Evolutionary conservation across 2,888 invertebrate species (phyloP), one percentile per base, ranked within the genome.

Genomic region (Xestoiulus laeticollis): DNA sequence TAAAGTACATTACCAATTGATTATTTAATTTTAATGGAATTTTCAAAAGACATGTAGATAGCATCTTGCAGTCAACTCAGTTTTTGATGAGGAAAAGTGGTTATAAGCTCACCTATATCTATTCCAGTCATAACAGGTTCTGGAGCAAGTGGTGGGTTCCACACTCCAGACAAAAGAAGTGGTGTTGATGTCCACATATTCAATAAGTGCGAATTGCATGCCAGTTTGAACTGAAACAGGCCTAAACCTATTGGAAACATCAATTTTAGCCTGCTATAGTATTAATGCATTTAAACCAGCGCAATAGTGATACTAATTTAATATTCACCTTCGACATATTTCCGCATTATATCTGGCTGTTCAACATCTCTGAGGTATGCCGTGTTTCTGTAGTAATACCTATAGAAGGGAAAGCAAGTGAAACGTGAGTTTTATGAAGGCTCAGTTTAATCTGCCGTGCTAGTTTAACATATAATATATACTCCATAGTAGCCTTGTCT

Each of bases 111-210:
- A 88, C 89, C 97, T 10, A 97, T 95, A 93, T 97, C 97, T 48
- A 96, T 93, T 14, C 91, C 92, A 85, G 90, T 90, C 44, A 91
- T 89, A 48, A 95, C 93, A 22, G 96, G 96, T 90, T 95, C 95
- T 5, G 95, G 94, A 91, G 95, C 95, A 91, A 96, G 93, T 12
- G 96, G 95, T 14, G 96, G 96, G 1, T 95, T 94, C 96, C 96
- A 97, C 87, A 97, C 93, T 5, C 97, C 98, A 19, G 97, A 96
- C 90, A 97, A 92, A 91, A 96, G 94, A 68, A 98, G 92, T 0
- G 98, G 96, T 78, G 95, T 95, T 90, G 95, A 95, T 0, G 96
- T 95, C 98, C 98, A 99, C 88, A 95, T 94, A 92, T 98, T 98
- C 0, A 98, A 93, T 33, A 98, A 93, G 91, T 97, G 97, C 0